Base-by-base conservation (phyloP, 2,888 invertebrate genomes). In the Campoplex capitator region DNA sequence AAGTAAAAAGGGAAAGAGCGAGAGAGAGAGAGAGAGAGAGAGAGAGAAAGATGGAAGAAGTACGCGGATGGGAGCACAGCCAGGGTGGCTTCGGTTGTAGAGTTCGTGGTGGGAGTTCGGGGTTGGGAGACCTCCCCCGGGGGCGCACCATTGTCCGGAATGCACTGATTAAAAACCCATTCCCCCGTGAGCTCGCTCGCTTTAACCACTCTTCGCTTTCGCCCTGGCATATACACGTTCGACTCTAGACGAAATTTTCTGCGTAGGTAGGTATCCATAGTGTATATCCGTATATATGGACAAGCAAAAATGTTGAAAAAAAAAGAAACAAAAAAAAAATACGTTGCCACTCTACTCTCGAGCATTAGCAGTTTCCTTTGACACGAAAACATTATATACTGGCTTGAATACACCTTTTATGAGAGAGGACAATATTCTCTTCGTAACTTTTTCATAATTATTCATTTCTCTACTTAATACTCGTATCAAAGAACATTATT, bases 121-220 rank as follows among this genome's bases (percentile, higher is more conserved):
- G 83, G 81, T 88, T 84, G 85, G 83, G 58, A 67, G 79, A 54
- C 65, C 65, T 79, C 92, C 92, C 93, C 92, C 92, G 90, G 91
- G 93, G 93, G 92, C 91, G 89, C 89, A 87, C 93, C 90, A 93
- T 93, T 93, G 93, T 93, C 92, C 92, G 91, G 92, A 91, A 92
- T 92, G 92, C 92, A 92, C 92, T 93, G 93, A 93, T 93, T 93
- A 93, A 93, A 93, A 93, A 93, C 93, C 93, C 93, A 93, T 93
- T 93, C 93, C 92, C 90, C 88, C 58, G 68, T 81, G 85, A 76
- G 85, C 81, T 81, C 82, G 81, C 77, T 87, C 86, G 87, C 75
- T 87, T 87, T 87, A 87, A 87, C 87, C 79, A 85, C 85, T 87
- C 82, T 71, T 73, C 87, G 88, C 88, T 88, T 89, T 91, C 89